Conservation (phyloP, 1,140 invertebrate species). For the Oreohelix idahoensis region DNA sequence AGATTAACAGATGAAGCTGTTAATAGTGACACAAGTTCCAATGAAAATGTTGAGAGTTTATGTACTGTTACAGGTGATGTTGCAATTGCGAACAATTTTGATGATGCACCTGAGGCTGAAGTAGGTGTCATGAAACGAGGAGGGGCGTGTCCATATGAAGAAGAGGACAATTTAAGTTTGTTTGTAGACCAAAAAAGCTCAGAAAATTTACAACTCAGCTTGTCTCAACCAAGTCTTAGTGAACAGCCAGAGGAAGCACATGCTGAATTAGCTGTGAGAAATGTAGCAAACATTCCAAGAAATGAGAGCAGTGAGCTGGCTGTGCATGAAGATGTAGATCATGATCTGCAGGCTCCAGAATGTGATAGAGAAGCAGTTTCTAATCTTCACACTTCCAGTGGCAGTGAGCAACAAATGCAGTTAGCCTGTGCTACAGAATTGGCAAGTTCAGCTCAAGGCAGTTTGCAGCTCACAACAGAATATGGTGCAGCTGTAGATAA, state of each 20-base stretch:
- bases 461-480: not conserved
- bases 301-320: not conserved
- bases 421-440: not conserved
- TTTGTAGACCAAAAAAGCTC: not conserved
- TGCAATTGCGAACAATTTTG: constrained; percentile 20
- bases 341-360: constrained; percentile 28
- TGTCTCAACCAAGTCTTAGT: not conserved
- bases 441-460: not conserved
- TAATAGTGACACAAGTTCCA: not conserved
- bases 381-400: not conserved
- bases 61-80: constrained; percentile 34
- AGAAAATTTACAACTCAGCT: not conserved
- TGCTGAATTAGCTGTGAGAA: not conserved
- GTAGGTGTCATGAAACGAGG: not conserved
- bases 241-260: not conserved
- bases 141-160: not conserved
- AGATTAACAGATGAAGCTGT: not conserved
- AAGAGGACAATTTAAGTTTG: constrained; percentile 14
- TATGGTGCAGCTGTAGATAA: not conserved
- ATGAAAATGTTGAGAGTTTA: not conserved
- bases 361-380: constrained; percentile 29
- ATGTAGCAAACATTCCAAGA: not conserved
- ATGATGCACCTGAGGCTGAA: constrained; percentile 40
- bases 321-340: not conserved
- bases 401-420: not conserved